Base-by-base conservation (phyloP, 2,113 vertebrate genomes). In the Catharus fuscescens region DNA sequence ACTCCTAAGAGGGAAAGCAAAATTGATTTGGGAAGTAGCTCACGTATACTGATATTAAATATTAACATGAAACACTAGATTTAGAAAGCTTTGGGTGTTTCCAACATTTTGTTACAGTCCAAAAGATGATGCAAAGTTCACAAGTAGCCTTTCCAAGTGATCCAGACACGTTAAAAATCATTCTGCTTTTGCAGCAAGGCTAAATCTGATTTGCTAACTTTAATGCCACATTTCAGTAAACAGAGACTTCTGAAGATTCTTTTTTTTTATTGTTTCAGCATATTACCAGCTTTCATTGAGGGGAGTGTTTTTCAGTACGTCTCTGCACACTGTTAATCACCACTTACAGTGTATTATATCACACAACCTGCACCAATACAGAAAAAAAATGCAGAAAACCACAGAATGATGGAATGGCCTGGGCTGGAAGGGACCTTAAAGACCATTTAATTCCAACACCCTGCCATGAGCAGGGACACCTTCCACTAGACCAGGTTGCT, bases 11-110 rank as follows among this genome's bases (percentile, higher is more conserved):
- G 28, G 56, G 34, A 74, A 65, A 74, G 66, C 14, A 76, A 90
- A 96, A 95, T 11, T 48, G 70, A 94, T n/a, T 66, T 84, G 50
- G 34, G 54, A 97, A 96, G 90, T 38, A 69, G 76, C 62, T 89
- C 23, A 66, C 0, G 0, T 53, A 76, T 42, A 59, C 5, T 56
- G 62, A 52, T 60, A 28, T 56, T 90, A 93, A 95, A 95, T 48
- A 91, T 70, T 91, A 92, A 71, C 12, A 25, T 8, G 12, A 86
- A 95, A 67, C 29, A 72, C 44, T 81, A 71, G 61, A 70, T 66
- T 74, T 65, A 66, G 70, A 86, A 86, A 93, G 70, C 65, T 54
- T 47, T 59, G 54, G 18, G 62, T 52, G 82, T 31, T 29, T 88
- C 64, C 54, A 48, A 54, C 19, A 76, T 95, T 76, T 80, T 57